Evolutionary conservation across 1,140 invertebrate genomes (phyloP).

Genomic region (Phenacoccus solenopsis): DNA sequence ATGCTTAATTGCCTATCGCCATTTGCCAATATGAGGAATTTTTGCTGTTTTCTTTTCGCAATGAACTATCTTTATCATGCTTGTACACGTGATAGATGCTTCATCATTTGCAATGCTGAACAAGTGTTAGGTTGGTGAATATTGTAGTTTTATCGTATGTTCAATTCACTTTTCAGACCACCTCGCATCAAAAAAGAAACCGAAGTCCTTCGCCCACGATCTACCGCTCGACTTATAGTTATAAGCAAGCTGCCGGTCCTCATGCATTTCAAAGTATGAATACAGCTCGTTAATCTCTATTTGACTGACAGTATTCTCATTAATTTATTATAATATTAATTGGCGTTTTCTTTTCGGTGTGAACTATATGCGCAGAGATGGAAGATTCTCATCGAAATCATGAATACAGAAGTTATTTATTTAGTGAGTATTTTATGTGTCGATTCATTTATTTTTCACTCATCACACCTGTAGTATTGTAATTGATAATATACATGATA

Average conservation of each 20-base stretch:
- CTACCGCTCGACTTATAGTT: background rate
- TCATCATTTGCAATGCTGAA: too few relatives aligned
- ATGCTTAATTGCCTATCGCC: background rate
- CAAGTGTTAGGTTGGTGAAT: too few relatives aligned
- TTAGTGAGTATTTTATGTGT: background rate
- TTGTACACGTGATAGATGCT: too few relatives aligned
- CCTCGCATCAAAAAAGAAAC: background rate
- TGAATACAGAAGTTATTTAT: background rate
- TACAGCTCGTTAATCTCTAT: too few relatives aligned
- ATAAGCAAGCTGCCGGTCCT: conserved; percentile 11
- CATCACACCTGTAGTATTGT: too few relatives aligned
- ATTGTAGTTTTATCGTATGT: too few relatives aligned
- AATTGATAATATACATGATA: too few relatives aligned
- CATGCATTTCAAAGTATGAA: conserved; percentile 11
- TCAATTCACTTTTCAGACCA: background rate
- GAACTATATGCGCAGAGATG: too few relatives aligned
- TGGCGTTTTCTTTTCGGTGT: background rate
- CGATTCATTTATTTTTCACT: too few relatives aligned
- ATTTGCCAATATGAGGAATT: background rate
- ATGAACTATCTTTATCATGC: too few relatives aligned
- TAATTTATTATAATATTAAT: too few relatives aligned
- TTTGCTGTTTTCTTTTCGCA: background rate
- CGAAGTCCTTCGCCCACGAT: background rate
- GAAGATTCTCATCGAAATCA: background rate
- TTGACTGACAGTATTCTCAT: too few relatives aligned